These are phyloP conservation scores for Sebastiscus albofasciatus DNA, from an alignment of 2,797 vertebrate genomes.

Conservation along the genomic window DNA sequence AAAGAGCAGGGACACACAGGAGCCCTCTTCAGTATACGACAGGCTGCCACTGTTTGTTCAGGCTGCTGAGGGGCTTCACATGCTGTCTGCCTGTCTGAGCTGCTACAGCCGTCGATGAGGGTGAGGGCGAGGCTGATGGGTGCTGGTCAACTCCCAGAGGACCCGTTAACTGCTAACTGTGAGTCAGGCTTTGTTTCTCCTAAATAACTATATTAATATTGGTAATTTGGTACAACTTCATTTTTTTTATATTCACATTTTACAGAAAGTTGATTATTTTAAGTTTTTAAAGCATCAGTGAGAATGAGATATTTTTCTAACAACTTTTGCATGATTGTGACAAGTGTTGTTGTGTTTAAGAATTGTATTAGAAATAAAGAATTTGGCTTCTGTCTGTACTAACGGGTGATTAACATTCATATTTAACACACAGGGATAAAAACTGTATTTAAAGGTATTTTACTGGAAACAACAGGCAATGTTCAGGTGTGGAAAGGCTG, in stretches of 20 bases:
- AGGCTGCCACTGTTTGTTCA: constrained; percentile 42
- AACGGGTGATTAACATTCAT: background rate
- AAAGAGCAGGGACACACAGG: constrained; percentile 50
- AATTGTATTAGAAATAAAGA: background rate
- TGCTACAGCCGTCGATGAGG: constrained; percentile 36
- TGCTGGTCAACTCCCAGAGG: background rate
- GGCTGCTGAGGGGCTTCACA: constrained; percentile 30
- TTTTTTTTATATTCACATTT: background rate
- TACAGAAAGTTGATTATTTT: background rate
- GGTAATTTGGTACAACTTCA: background rate
- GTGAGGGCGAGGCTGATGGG: constrained; percentile 20
- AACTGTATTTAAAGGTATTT: background rate
- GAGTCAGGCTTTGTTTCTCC: constrained; percentile 23
- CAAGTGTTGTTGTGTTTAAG: background rate
- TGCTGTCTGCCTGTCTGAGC: constrained; percentile 9
- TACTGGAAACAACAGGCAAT: background rate
- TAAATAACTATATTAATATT: background rate
- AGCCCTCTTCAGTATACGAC: constrained; percentile 34
- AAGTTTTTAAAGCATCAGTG: background rate
- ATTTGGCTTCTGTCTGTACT: background rate
- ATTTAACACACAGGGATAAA: background rate
- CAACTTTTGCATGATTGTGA: background rate
- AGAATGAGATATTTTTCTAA: background rate
- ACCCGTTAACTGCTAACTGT: constrained; percentile 38
- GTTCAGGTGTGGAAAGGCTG: background rate